A percentile compares a stretch with the other conserved stretches of the same genome.
Evolutionary conservation across 1,140 invertebrate species (phyloP).

Genomic region (Phymorhynchus buccinoides): DNA sequence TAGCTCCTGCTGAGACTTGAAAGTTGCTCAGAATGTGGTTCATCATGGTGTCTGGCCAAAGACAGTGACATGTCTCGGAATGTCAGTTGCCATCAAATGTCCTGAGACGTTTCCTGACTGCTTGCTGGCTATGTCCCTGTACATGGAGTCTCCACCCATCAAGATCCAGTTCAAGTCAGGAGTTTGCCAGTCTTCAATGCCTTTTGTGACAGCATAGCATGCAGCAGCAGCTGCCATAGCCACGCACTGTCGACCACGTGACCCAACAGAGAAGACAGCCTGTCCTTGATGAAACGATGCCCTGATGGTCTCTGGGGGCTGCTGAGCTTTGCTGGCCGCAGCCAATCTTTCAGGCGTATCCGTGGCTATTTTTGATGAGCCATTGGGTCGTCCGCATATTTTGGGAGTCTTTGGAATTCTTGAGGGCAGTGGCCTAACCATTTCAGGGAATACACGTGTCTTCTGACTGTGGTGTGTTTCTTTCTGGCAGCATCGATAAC

Average conservation of each 20-base stretch:
- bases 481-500: background rate
- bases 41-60: too few relatives aligned
- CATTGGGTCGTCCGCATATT: background rate
- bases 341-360: background rate
- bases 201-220: background rate
- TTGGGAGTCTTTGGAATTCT: background rate
- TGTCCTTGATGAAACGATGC: background rate
- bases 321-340: background rate
- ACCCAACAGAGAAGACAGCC: background rate
- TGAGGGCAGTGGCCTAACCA: too few relatives aligned
- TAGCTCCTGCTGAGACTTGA: too few relatives aligned
- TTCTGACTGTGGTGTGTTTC: background rate
- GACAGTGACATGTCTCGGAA: background rate
- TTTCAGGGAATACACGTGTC: too few relatives aligned
- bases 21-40: too few relatives aligned
- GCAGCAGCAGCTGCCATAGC: background rate
- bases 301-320: background rate
- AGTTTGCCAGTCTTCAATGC: background rate
- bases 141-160: background rate
- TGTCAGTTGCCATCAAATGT: background rate
- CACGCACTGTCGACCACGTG: background rate
- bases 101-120: background rate
- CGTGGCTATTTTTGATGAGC: background rate
- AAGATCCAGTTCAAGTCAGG: background rate
- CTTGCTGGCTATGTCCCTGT: background rate